Base-by-base conservation (phyloP, 2,797 vertebrate species). In the Lacerta bilineata region DNA sequence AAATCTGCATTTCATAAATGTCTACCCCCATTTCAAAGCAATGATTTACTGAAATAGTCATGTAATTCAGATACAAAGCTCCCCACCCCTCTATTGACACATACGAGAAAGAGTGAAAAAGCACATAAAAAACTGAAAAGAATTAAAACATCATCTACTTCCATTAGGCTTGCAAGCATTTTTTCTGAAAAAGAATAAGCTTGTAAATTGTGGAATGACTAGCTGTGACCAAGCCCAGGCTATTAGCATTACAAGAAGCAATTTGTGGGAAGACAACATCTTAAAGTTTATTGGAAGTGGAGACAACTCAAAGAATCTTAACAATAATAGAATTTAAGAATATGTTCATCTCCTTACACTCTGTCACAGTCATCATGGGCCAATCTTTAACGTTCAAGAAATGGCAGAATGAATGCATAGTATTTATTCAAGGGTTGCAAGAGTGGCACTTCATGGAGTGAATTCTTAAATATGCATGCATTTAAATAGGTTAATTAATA, bases 401-500 rank as follows among this genome's bases (percentile, higher is more conserved):
- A 77, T 43, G 5, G 64, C 71, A 78, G 17, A 77, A 82, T 71
- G 39, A 36, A 50, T 50, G 29, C n/a, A 69, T 61, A 46, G 18
- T 36, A 71, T 3, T 85, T 64, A 71, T 85, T 90, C 20, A 81
- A 77, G 8, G 7, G 11, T 55, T 46, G 39, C 7, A 81, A 74
- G 61, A 90, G 18, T 43, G 33, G 2, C 83, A 75, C 61, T 84
- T 89, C 68, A 59, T 43, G 83, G 64, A 41, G 82, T 66, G 1
- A 68, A 92, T 88, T 10, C 69, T 91, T 90, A 29, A 94, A 91
- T 71, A 69, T 41, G 80, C 41, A 72, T 23, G 59, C 66, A 84
- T 89, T 92, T 80, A 94, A 93, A 85, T 74, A 0, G 84, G 36
- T 93, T 91, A 91, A 89, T 85, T 91, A 90, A 69, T 74, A 74